Evolutionary conservation across 2,797 vertebrate genomes (phyloP).

Genomic region (Typhlichthys eigenmanni): DNA sequence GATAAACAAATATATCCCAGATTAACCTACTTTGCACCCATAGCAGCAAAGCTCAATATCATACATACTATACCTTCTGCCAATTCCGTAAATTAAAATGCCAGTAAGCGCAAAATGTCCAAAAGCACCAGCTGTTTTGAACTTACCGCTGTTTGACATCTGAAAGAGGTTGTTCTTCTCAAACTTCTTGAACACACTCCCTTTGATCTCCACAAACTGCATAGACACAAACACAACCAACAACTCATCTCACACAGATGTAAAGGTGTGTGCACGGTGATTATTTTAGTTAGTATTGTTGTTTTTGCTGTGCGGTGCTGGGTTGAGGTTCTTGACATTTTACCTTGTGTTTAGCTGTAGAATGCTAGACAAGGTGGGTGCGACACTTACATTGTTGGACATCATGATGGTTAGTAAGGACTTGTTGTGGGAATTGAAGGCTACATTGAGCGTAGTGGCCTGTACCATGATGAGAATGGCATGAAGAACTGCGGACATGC

Average conservation of each 20-base stretch:
- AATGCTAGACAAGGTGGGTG: neutral
- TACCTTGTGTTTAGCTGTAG: neutral
- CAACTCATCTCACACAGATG: slow-evolving; percentile 4
- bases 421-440: slow-evolving; percentile 98
- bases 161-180: slow-evolving; percentile 99
- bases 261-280: neutral
- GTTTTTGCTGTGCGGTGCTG: neutral
- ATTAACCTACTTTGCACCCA: slow-evolving; percentile 63
- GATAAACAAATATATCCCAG: slow-evolving; percentile 63
- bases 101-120: slow-evolving; percentile 13
- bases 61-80: slow-evolving; percentile 43
- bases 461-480: slow-evolving; percentile 97
- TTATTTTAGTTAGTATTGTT: too few species aligned
- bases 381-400: slow-evolving; percentile 93
- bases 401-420: slow-evolving; percentile 98
- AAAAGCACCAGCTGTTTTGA: neutral
- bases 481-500: slow-evolving; percentile 84
- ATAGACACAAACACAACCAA: slow-evolving; percentile 15
- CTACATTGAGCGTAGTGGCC: slow-evolving; percentile 95
- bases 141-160: slow-evolving; percentile 97
- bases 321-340: neutral
- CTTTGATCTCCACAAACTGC: slow-evolving; percentile 98
- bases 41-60: slow-evolving; percentile 28
- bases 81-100: slow-evolving; percentile 35
- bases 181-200: slow-evolving; percentile 98